Conservation (phyloP, 2,113 vertebrate species). For the Callorhinus ursinus region DNA sequence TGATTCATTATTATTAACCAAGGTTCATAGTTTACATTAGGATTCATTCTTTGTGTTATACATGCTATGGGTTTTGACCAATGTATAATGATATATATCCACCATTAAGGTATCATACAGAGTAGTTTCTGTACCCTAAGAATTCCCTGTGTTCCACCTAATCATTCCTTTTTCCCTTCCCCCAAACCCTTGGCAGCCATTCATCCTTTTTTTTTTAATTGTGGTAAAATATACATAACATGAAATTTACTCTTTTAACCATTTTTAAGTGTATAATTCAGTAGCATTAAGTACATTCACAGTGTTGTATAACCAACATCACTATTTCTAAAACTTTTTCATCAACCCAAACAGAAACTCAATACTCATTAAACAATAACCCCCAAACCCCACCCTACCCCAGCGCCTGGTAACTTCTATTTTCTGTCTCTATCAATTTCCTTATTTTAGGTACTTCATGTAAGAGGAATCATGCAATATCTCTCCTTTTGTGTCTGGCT, state of each 20-base stretch:
- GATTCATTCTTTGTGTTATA: not conserved
- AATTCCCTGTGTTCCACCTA: not conserved
- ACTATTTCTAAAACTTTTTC: slow-evolving; percentile 2
- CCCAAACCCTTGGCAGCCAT: not conserved
- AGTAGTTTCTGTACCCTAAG: slow-evolving; percentile 10
- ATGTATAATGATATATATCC: not conserved
- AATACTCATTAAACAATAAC: not conserved
- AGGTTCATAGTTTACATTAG: not conserved
- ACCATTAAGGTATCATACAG: not conserved
- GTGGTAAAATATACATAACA: not conserved
- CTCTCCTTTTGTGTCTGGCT: not conserved
- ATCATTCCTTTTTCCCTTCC: not conserved
- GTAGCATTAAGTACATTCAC: not conserved
- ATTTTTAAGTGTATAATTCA: not conserved
- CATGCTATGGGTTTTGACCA: not conserved
- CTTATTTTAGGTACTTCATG: not conserved
- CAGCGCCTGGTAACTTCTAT: not conserved
- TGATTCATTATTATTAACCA: slow-evolving; percentile 22
- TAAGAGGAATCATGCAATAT: not conserved
- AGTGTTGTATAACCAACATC: not conserved
- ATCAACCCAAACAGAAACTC: not conserved
- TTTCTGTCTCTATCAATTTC: slow-evolving; percentile 6
- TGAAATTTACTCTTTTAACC: not conserved
- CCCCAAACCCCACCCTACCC: too few relatives aligned
- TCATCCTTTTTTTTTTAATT: not conserved